These are phyloP conservation scores for Apoderus coryli DNA, from an alignment of 2,888 invertebrate species.

Conservation along the genomic window DNA sequence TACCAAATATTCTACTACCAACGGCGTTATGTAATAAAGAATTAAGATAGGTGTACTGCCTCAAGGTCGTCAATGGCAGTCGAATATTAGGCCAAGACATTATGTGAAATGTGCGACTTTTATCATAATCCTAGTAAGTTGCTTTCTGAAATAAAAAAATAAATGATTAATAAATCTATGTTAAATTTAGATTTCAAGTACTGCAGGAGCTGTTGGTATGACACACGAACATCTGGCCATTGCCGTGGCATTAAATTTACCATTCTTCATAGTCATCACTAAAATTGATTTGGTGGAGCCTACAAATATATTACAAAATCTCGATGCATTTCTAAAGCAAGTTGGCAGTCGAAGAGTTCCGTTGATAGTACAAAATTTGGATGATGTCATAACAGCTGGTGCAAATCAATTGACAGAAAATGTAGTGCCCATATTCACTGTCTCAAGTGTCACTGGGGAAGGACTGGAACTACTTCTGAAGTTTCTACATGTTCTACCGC, in stretches of 20 bases:
- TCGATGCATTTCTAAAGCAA: conserved; percentile 48
- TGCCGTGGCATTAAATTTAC: conserved; percentile 64
- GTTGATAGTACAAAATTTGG: conserved; percentile 46
- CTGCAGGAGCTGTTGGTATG: conserved; percentile 65
- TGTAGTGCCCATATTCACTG: conserved; percentile 67
- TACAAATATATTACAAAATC: conserved; percentile 36
- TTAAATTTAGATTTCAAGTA: conserved; percentile 52
- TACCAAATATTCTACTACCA: too few species aligned
- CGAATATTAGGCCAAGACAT: too few species aligned
- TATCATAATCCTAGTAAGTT: too few species aligned
- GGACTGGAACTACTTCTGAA: conserved; percentile 72
- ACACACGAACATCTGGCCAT: conserved; percentile 87
- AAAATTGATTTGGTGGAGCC: conserved; percentile 78
- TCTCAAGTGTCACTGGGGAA: conserved; percentile 81
- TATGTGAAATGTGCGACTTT: too few species aligned
- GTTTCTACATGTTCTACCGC: conserved; percentile 72
- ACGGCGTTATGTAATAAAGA: too few species aligned
- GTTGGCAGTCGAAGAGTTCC: conserved; percentile 52
- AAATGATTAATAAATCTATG: conserved; percentile 3
- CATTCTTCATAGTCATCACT: conserved; percentile 86
- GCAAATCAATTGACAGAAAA: conserved; percentile 48
- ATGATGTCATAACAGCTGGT: conserved; percentile 64
- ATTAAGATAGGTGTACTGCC: too few species aligned
- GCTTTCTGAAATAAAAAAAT: too few species aligned
- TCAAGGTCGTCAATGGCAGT: too few species aligned